phyloP scores from a whole-genome alignment of 2,113 vertebrate genomes.

The Phycodurus eques region DNA sequence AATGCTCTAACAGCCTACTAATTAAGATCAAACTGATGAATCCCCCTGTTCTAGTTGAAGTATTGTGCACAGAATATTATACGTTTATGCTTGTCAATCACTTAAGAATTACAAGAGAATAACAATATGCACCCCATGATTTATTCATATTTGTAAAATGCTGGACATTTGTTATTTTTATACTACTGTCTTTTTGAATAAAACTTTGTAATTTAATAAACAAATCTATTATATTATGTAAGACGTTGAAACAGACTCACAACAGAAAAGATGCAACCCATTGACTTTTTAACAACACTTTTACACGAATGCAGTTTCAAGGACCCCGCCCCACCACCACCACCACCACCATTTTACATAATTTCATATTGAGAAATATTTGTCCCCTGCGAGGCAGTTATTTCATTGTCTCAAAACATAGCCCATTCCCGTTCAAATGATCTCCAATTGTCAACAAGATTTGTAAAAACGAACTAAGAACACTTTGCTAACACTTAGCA shows the following conservation, averaged over 20 bases:
- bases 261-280: no score
- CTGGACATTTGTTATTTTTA: slow-evolving; percentile 13
- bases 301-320: no score
- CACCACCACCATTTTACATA: no score
- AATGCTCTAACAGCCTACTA: not conserved
- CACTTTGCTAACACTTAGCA: not conserved
- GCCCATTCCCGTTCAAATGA: not conserved
- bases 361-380: no score
- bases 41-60: not conserved
- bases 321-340: no score
- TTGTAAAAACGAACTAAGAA: no score
- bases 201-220: not conserved
- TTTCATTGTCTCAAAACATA: not conserved
- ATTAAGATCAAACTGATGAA: not conserved
- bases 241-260: not conserved
- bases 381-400: no score
- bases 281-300: no score
- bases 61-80: not conserved
- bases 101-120: not conserved
- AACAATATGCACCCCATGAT: not conserved
- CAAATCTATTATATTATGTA: not conserved
- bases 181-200: not conserved
- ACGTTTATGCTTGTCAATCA: not conserved
- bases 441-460: no score
- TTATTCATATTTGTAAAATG: slow-evolving; percentile 1